Conservation (phyloP, 1,140 invertebrate species). For the Araneus ventricosus region DNA sequence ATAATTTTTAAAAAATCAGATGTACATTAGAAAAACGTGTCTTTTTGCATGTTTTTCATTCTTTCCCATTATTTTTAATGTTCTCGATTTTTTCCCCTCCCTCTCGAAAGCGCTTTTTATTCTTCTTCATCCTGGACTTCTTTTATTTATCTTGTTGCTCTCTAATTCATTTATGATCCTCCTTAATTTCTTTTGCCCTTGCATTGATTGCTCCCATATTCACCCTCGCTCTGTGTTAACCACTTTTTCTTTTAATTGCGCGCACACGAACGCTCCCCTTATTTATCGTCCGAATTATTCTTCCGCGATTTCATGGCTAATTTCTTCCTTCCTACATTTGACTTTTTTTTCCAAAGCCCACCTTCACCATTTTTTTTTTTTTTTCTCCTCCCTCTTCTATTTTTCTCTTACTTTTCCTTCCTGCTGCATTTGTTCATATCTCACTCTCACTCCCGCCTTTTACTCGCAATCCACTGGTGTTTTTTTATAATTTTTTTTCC, state of each 20-base stretch:
- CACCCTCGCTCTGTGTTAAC: neutral
- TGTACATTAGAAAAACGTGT: neutral
- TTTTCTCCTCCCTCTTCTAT: neutral
- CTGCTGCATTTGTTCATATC: too few relatives aligned
- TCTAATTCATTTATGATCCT: slow-evolving; percentile 34
- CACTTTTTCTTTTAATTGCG: slow-evolving; percentile 32
- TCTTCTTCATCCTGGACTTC: neutral
- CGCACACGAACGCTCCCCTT: slow-evolving; percentile 20
- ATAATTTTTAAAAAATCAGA: too few relatives aligned
- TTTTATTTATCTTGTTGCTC: slow-evolving; percentile 9
- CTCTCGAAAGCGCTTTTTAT: neutral
- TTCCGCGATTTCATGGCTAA: slow-evolving; percentile 53
- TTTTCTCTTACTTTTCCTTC: neutral
- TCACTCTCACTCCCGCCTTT: neutral
- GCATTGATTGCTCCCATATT: slow-evolving; percentile 7
- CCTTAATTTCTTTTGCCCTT: slow-evolving; percentile 17
- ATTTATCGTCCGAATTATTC: slow-evolving; percentile 45
- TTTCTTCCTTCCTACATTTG: slow-evolving; percentile 36
- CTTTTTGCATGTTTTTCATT: too few relatives aligned
- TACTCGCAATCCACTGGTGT: neutral
- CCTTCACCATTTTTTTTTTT: neutral
- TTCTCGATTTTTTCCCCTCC: neutral
- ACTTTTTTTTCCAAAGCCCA: neutral
- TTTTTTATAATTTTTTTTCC: neutral
- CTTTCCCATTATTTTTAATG: neutral